Evolutionary conservation across 37 sponge, comb jelly and placozoan species (phyloP).

Genomic region (Beroe ovata): DNA sequence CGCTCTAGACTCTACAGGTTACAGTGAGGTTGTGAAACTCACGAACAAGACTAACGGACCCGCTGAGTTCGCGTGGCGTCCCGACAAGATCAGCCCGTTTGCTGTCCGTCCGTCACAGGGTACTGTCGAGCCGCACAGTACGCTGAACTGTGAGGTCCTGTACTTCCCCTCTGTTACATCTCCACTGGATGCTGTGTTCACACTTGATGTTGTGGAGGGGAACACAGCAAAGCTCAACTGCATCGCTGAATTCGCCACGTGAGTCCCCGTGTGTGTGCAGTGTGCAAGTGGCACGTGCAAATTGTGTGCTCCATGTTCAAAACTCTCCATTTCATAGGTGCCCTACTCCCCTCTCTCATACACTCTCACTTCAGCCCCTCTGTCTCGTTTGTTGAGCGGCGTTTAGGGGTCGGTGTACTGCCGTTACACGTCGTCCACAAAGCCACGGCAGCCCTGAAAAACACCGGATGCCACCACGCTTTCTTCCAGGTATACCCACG

Average conservation of each 20-base stretch:
- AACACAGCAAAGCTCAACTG: constrained; percentile 32
- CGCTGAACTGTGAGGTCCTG: constrained; percentile 75
- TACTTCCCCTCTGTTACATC: constrained; percentile 70
- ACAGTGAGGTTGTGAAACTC: constrained; percentile 41
- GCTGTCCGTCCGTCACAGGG: constrained; percentile 67
- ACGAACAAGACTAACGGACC: constrained; percentile 49
- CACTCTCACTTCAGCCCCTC: constrained; percentile 22
- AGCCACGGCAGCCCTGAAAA: constrained; percentile 60
- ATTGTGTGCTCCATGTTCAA: too few relatives aligned
- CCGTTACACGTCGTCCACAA: constrained; percentile 74
- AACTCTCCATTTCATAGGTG: too few relatives aligned
- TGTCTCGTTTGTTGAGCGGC: constrained; percentile 68
- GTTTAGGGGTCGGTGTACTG: constrained; percentile 72
- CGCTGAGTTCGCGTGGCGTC: constrained; percentile 52
- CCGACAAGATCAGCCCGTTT: constrained; percentile 57
- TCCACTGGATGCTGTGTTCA: constrained; percentile 68
- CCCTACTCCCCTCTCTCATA: neutral
- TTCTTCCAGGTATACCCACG: constrained; percentile 60
- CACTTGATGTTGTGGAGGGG: constrained; percentile 69
- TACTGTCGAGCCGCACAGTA: constrained; percentile 70
- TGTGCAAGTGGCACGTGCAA: too few relatives aligned
- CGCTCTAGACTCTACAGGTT: constrained; percentile 53
- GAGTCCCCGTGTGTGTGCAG: neutral
- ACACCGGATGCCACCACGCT: constrained; percentile 72
- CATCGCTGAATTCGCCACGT: constrained; percentile 67